A percentile compares a stretch with the other conserved stretches of the same genome.
phyloP scores from a whole-genome alignment of 2,888 invertebrate species.

The Lasioglossum villosulum region DNA sequence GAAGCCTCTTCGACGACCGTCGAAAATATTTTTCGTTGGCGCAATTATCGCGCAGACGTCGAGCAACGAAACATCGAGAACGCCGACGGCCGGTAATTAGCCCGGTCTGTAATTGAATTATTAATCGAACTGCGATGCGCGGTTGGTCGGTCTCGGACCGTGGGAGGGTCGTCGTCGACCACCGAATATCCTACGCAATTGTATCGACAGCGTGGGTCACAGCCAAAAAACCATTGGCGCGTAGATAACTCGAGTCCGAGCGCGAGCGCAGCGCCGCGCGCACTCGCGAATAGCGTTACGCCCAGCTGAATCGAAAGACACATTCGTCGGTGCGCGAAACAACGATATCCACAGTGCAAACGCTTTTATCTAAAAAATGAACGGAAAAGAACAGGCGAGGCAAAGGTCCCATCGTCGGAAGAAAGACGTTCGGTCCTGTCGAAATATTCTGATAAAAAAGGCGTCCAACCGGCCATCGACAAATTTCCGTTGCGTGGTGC shows the following conservation, averaged over 20 bases:
- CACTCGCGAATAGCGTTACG: conserved; percentile 22
- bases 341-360: conserved; percentile 59
- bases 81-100: conserved; percentile 59
- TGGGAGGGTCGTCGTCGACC: conserved; percentile 19
- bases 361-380: conserved; percentile 25
- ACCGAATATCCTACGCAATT: conserved; percentile 55
- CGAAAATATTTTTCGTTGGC: conserved; percentile 41
- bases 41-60: conserved; percentile 21
- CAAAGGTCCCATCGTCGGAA: conserved; percentile 27
- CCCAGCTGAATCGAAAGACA: conserved; percentile 47
- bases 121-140: conserved; percentile 66
- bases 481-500: neutral
- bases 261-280: neutral
- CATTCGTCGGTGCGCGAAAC: conserved; percentile 52
- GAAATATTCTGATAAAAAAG: neutral
- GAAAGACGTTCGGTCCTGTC: conserved; percentile 2
- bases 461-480: neutral
- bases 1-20: neutral
- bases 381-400: neutral
- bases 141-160: neutral
- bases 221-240: conserved; percentile 58
- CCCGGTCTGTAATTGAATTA: conserved; percentile 65
- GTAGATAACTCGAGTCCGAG: conserved; percentile 39
- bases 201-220: conserved; percentile 40
- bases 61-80: conserved; percentile 21